A percentile compares a stretch with the other conserved stretches of the same genome.
Evolutionary conservation across 2,888 invertebrate genomes (phyloP).

Genomic region (Amblyjoppa proteus): DNA sequence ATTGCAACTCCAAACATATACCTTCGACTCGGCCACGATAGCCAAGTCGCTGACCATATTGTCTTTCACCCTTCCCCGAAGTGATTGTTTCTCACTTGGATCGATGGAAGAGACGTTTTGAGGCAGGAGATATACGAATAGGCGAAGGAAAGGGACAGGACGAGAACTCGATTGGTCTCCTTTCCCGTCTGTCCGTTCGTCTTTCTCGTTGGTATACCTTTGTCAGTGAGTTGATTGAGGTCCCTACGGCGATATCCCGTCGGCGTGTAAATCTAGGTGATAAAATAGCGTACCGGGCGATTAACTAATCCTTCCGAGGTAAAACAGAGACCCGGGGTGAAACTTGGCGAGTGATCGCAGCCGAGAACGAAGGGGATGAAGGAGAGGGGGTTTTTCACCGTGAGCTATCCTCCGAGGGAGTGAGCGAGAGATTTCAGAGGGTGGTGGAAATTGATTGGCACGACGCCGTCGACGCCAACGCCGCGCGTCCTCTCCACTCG

Average conservation of each 20-base stretch:
- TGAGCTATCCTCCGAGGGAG: conserved; percentile 1
- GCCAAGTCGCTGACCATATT: conserved; percentile 36
- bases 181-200: not conserved
- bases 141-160: not conserved
- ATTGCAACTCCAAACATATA: conserved; percentile 26
- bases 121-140: not conserved
- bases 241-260: conserved; percentile 50
- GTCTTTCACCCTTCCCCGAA: conserved; percentile 37
- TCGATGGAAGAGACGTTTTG: not conserved
- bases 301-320: conserved; percentile 83
- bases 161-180: not conserved
- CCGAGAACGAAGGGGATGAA: conserved; percentile 43
- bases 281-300: conserved; percentile 82
- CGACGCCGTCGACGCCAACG: conserved; percentile 75
- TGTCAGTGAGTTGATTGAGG: conserved; percentile 42
- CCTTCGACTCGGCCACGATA: not conserved
- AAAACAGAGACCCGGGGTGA: conserved; percentile 76
- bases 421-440: conserved; percentile 78
- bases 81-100: conserved; percentile 39
- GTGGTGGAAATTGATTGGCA: conserved; percentile 82
- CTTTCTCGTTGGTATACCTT: not conserved
- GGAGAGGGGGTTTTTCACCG: conserved; percentile 22
- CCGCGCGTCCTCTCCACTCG: conserved; percentile 64
- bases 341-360: conserved; percentile 49
- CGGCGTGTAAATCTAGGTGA: conserved; percentile 82